Percentiles rank a stretch among this genome's conserved stretches.
Conservation (phyloP, 1,140 invertebrate species). For the Micrasema minimum region DNA sequence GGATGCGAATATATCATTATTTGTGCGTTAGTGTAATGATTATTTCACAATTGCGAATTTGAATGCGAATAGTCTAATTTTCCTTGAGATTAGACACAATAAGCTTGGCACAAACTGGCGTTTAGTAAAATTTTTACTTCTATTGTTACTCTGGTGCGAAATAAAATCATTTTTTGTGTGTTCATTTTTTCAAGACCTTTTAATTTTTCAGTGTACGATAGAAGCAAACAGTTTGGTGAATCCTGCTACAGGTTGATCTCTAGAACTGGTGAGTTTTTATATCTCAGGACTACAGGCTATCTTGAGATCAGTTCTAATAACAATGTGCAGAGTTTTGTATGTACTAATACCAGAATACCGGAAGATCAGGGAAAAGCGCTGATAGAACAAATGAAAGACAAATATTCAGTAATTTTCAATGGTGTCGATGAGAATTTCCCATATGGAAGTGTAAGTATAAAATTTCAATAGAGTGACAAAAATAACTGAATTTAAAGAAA, state of each 20-base stretch:
- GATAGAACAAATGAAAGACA: constrained; percentile 77
- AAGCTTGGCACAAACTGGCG: no score
- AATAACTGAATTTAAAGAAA: not conserved
- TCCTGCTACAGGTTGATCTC: constrained; percentile 85
- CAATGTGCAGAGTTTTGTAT: constrained; percentile 83
- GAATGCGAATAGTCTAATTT: no score
- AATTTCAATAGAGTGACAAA: not conserved
- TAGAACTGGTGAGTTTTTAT: constrained; percentile 83
- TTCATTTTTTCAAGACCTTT: constrained; percentile 28
- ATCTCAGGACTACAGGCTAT: constrained; percentile 81
- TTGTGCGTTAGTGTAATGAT: no score
- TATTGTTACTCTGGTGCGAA: no score
- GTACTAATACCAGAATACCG: constrained; percentile 82
- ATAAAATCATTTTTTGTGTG: constrained; percentile 43
- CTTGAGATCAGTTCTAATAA: constrained; percentile 80
- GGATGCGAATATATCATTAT: no score
- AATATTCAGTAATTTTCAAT: constrained; percentile 71
- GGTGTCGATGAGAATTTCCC: constrained; percentile 56
- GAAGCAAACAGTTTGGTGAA: constrained; percentile 76
- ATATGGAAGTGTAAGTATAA: constrained; percentile 56
- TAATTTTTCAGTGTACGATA: constrained; percentile 80
- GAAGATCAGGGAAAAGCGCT: constrained; percentile 76
- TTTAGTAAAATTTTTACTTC: no score
- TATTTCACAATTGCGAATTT: no score
- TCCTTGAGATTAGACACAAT: no score